Conservation (phyloP, 2,888 invertebrate species). For the Cetonia aurata region DNA sequence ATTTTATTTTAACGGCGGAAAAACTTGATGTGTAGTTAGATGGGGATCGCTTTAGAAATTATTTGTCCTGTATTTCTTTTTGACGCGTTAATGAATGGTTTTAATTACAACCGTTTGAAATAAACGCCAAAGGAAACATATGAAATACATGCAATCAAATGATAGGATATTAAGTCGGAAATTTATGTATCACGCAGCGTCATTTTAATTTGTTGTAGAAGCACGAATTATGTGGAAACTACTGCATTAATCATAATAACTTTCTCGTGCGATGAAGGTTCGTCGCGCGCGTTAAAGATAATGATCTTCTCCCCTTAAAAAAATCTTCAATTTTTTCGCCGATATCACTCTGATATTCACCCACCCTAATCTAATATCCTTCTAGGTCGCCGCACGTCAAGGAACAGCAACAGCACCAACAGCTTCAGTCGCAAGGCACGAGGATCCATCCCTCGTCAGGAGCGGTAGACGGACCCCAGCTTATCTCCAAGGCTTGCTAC, state of each 20-base stretch:
- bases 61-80: conserved; percentile 15
- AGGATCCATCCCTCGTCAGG: conserved; percentile 54
- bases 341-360: not conserved
- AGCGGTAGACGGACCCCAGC: conserved; percentile 59
- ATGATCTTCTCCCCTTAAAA: no score
- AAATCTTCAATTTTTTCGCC: no score
- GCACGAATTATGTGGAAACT: no score
- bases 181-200: no score
- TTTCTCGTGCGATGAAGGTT: no score
- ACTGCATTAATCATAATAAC: no score
- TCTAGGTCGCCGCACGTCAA: conserved; percentile 59
- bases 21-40: not conserved
- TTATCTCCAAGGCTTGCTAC: conserved; percentile 68
- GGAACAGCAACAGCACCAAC: conserved; percentile 48
- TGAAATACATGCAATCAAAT: conserved; percentile 23
- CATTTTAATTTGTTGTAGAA: no score
- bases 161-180: not conserved
- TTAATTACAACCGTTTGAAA: conserved; percentile 18
- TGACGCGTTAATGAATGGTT: conserved; percentile 30
- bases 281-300: no score
- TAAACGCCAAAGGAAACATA: not conserved
- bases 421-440: conserved; percentile 53
- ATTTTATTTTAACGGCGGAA: conserved; percentile 18
- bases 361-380: conserved; percentile 41
- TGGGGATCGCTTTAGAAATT: conserved; percentile 15